A percentile compares a stretch with the other conserved stretches of the same genome.
phyloP scores from a whole-genome alignment of 2,888 invertebrate genomes.

The Lottia scabra region DNA sequence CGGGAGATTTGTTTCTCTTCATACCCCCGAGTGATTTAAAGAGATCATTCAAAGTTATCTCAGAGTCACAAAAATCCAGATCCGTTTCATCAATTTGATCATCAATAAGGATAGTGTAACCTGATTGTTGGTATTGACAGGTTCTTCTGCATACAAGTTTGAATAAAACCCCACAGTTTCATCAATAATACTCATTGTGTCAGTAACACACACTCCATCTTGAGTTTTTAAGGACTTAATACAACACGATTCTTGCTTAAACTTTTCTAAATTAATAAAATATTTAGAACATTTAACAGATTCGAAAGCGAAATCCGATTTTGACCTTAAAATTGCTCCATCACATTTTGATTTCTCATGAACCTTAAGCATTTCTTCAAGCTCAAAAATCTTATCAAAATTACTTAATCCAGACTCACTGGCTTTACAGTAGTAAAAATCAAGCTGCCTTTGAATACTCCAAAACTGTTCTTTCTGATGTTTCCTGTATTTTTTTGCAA shows the following conservation, averaged over 20 bases:
- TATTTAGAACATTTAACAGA: not conserved
- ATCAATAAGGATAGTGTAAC: not conserved
- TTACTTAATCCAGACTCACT: no score
- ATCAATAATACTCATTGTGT: slow-evolving; percentile 4
- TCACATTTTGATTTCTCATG: no score
- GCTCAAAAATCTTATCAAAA: no score
- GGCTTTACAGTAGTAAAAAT: no score
- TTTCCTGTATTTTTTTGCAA: no score
- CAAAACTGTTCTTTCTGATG: no score
- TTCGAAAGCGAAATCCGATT: no score
- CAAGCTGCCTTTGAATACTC: no score
- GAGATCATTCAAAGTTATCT: slow-evolving; percentile 7
- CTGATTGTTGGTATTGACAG: slow-evolving; percentile 3
- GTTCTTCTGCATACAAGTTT: slow-evolving; percentile 6
- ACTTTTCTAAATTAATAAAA: slow-evolving; percentile 15
- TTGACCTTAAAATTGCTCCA: no score
- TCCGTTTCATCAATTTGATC: not conserved
- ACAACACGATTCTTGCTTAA: not conserved
- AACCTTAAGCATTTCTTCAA: no score
- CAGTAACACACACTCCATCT: not conserved
- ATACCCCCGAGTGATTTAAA: slow-evolving; percentile 18
- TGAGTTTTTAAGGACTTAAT: slow-evolving; percentile 1
- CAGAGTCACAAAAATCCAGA: not conserved
- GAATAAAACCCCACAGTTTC: slow-evolving; percentile 6
- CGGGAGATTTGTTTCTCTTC: slow-evolving; percentile 32